These are phyloP conservation scores for Orchesella flavescens DNA, from an alignment of 2,888 invertebrate genomes.

Conservation along the genomic window DNA sequence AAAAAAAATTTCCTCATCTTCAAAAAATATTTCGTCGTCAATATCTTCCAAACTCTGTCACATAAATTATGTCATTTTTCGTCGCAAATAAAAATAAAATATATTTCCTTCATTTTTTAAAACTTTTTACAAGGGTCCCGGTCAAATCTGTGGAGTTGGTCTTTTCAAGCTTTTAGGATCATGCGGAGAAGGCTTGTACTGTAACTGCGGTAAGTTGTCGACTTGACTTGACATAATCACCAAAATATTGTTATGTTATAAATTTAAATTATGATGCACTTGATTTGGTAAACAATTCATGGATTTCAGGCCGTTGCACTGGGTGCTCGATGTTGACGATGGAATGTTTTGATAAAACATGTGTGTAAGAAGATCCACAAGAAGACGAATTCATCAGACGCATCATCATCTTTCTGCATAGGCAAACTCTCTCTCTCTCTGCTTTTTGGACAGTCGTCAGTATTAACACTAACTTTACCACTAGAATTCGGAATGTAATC, in stretches of 20 bases:
- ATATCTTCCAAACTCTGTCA: no score
- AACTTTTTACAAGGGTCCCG: conserved; percentile 76
- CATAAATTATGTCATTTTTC: no score
- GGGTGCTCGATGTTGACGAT: conserved; percentile 74
- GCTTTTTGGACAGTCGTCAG: conserved; percentile 23
- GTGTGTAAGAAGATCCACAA: conserved; percentile 52
- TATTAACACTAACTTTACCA: not conserved
- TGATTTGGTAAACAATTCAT: conserved; percentile 2
- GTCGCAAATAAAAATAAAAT: not conserved
- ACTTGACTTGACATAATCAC: conserved; percentile 22
- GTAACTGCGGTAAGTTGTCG: conserved; percentile 66
- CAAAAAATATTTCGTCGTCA: no score
- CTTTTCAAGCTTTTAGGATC: conserved; percentile 71
- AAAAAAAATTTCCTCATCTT: no score
- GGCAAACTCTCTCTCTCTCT: not conserved
- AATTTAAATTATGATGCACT: conserved; percentile 5
- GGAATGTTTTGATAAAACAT: conserved; percentile 72
- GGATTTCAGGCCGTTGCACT: conserved; percentile 73
- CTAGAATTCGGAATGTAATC: conserved; percentile 8
- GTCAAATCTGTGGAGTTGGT: conserved; percentile 75
- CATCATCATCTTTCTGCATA: not conserved
- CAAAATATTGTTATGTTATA: not conserved
- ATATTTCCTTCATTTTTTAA: not conserved
- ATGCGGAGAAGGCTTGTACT: conserved; percentile 70
- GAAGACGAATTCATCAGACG: not conserved